Percentiles rank a stretch among this genome's conserved stretches.
These are phyloP conservation scores for Ditula angustiorana DNA, from an alignment of 2,888 invertebrate genomes.

Conservation along the genomic window DNA sequence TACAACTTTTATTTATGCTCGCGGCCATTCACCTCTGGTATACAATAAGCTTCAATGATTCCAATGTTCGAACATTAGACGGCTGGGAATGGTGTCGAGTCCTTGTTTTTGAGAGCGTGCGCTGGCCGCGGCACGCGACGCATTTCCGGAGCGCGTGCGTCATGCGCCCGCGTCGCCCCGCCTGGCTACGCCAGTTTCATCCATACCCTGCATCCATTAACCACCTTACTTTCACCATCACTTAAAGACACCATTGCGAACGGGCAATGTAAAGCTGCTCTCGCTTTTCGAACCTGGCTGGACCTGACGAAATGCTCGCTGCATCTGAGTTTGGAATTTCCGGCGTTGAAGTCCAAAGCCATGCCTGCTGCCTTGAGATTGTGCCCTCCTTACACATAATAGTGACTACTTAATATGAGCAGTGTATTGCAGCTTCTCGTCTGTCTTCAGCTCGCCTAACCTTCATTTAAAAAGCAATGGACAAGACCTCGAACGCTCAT, in stretches of 20 bases:
- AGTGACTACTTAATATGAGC: background rate
- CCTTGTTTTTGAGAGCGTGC: constrained; percentile 32
- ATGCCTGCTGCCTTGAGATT: constrained; percentile 1
- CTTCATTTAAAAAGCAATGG: background rate
- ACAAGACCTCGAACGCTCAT: background rate
- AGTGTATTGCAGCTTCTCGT: constrained; percentile 1
- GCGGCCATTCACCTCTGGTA: constrained; percentile 21
- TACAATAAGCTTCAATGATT: background rate
- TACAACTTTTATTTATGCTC: constrained; percentile 16
- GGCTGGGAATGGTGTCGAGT: background rate
- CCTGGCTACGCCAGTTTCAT: background rate
- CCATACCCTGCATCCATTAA: background rate
- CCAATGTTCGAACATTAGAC: background rate
- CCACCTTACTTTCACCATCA: background rate
- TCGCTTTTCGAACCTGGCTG: background rate
- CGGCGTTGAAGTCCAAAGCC: constrained; percentile 32
- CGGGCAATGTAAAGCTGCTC: background rate
- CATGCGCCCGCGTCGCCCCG: background rate
- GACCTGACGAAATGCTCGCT: background rate
- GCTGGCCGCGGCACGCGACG: constrained; percentile 4
- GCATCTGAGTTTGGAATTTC: constrained; percentile 28
- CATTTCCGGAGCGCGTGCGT: constrained; percentile 33
- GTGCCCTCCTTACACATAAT: constrained; percentile 16
- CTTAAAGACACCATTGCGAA: background rate
- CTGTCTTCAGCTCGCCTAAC: background rate